phyloP scores from a whole-genome alignment of 2,888 invertebrate species.

The Fissipunctia ypsillon region DNA sequence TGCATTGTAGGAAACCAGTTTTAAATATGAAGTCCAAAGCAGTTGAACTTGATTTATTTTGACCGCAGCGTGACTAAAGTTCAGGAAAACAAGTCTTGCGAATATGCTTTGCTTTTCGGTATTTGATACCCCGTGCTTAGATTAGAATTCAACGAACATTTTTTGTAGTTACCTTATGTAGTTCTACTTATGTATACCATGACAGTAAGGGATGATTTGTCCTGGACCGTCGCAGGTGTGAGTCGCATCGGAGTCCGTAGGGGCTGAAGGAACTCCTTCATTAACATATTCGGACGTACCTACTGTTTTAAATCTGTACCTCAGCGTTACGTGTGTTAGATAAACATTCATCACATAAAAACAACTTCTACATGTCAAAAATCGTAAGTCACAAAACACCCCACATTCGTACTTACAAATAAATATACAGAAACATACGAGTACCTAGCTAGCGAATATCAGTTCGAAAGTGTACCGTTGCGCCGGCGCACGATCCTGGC shows the following conservation, averaged over 20 bases:
- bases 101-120: neutral
- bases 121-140: neutral
- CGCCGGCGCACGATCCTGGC: constrained; percentile 73
- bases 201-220: no score
- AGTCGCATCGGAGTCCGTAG: neutral
- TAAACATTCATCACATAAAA: neutral
- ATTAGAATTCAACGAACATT: constrained; percentile 3
- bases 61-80: constrained; percentile 27
- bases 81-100: constrained; percentile 30
- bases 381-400: neutral
- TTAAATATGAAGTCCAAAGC: constrained; percentile 47
- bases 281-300: neutral
- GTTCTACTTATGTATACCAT: no score
- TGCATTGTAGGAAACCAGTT: constrained; percentile 57
- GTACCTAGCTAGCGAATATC: constrained; percentile 22
- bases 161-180: neutral
- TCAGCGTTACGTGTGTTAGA: no score
- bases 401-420: constrained; percentile 12
- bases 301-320: neutral
- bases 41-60: constrained; percentile 50
- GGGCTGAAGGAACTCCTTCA: neutral
- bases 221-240: neutral
- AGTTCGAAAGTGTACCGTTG: constrained; percentile 53
- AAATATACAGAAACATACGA: constrained; percentile 12
- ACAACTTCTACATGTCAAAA: neutral